A percentile compares a stretch with the other conserved stretches of the same genome.
Evolutionary conservation across 37 sponge, comb jelly and placozoan species (phyloP).

Genomic region (Cladorhizidae sp.): DNA sequence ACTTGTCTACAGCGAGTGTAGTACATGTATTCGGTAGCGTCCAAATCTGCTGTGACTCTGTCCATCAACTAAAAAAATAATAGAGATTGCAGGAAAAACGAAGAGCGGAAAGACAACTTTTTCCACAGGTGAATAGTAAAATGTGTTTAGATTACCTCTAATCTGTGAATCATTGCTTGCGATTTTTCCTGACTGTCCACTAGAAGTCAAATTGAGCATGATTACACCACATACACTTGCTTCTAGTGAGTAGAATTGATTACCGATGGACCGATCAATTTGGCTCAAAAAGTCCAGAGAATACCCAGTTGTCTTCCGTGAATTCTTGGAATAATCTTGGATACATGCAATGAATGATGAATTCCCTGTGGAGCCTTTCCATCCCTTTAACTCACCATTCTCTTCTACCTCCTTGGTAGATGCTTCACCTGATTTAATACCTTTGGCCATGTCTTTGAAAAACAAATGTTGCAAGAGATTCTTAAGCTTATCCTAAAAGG

Average conservation of each 20-base stretch:
- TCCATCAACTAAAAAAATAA: conserved; percentile 14
- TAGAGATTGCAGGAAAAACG: neutral
- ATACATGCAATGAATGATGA: neutral
- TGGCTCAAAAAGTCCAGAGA: conserved; percentile 7
- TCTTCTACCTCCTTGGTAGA: neutral
- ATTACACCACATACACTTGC: neutral
- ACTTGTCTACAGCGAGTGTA: conserved; percentile 16
- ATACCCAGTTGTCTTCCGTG: conserved; percentile 3
- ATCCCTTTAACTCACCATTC: conserved; percentile 1
- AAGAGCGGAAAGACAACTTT: no score
- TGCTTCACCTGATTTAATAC: neutral
- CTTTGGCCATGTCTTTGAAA: conserved; percentile 13
- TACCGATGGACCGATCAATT: conserved; percentile 5
- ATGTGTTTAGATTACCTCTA: neutral
- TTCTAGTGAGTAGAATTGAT: neutral
- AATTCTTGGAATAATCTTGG: neutral
- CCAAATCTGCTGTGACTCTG: conserved; percentile 12
- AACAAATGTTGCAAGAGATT: conserved; percentile 7
- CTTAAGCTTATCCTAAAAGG: conserved; percentile 12
- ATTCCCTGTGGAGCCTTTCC: neutral
- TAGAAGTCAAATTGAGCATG: neutral
- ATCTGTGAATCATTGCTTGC: neutral
- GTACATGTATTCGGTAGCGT: conserved; percentile 18
- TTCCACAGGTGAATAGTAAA: no score
- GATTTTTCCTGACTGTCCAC: conserved; percentile 1